Percentiles rank a stretch among this genome's conserved stretches.
These are phyloP conservation scores for Melanostoma scalare DNA, from an alignment of 2,888 invertebrate genomes.

Conservation along the genomic window DNA sequence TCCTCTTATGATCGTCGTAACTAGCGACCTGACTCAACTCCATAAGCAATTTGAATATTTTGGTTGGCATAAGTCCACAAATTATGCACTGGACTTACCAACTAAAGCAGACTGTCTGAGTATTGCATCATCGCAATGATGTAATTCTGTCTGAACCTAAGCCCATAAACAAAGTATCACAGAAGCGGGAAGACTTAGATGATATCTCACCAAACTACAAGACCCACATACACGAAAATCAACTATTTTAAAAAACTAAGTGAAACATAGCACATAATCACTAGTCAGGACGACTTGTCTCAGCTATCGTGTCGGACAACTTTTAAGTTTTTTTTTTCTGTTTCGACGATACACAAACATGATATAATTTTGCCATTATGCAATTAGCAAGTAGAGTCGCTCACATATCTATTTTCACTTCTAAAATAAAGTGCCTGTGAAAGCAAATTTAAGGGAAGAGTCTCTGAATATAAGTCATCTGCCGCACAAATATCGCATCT, in stretches of 20 bases:
- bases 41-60: too few relatives aligned
- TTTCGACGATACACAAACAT: neutral
- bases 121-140: constrained; percentile 19
- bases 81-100: too few relatives aligned
- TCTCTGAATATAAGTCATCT: too few relatives aligned
- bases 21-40: too few relatives aligned
- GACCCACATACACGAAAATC: neutral
- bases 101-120: neutral
- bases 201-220: constrained; percentile 1
- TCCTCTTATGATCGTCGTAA: too few relatives aligned
- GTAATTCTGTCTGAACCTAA: neutral
- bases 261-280: too few relatives aligned
- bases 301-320: constrained; percentile 1
- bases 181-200: neutral
- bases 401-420: neutral
- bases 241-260: too few relatives aligned
- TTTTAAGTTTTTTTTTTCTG: neutral
- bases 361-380: neutral
- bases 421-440: too few relatives aligned
- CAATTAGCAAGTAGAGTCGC: neutral
- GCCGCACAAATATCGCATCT: neutral
- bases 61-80: too few relatives aligned
- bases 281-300: constrained; percentile 1
- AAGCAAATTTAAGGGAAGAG: too few relatives aligned
- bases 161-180: too few relatives aligned